These are phyloP conservation scores for Rhopalosiphum padi DNA, from an alignment of 1,140 invertebrate genomes.

Conservation along the genomic window DNA sequence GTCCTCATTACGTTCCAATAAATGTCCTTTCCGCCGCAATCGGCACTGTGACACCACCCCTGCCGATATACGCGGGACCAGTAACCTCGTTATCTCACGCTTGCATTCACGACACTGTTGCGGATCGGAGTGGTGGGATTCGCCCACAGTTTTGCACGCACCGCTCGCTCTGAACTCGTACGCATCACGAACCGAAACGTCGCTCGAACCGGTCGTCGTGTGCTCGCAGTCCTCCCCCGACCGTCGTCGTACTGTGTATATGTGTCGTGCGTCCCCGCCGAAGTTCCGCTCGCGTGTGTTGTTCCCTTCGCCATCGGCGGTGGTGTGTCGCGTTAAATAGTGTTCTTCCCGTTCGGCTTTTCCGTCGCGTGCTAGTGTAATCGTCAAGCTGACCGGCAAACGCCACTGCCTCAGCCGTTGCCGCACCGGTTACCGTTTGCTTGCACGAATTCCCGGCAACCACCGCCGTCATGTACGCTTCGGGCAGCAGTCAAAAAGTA, in stretches of 20 bases:
- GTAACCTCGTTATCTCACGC: neutral
- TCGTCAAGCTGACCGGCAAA: slow-evolving; percentile 11
- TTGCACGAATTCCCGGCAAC: neutral
- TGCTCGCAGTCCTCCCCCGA: neutral
- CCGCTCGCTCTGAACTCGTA: neutral
- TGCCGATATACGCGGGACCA: neutral
- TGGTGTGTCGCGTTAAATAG: neutral
- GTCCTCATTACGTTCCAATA: no score
- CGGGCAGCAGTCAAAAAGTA: slow-evolving; percentile 12
- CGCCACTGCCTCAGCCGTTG: neutral
- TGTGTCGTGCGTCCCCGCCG: neutral
- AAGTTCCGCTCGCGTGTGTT: neutral
- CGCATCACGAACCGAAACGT: slow-evolving; percentile 21
- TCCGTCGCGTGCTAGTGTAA: neutral
- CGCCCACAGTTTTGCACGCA: slow-evolving; percentile 33
- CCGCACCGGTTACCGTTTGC: neutral
- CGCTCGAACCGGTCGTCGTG: slow-evolving; percentile 3
- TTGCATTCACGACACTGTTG: neutral
- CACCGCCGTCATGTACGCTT: neutral
- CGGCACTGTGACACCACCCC: neutral
- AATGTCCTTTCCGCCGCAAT: neutral
- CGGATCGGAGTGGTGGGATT: slow-evolving; percentile 16
- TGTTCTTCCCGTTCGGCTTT: neutral
- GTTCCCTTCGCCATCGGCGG: neutral
- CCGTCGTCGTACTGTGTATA: neutral